Evolutionary conservation across 2,888 invertebrate species (phyloP).

Genomic region (Pterostichus niger): DNA sequence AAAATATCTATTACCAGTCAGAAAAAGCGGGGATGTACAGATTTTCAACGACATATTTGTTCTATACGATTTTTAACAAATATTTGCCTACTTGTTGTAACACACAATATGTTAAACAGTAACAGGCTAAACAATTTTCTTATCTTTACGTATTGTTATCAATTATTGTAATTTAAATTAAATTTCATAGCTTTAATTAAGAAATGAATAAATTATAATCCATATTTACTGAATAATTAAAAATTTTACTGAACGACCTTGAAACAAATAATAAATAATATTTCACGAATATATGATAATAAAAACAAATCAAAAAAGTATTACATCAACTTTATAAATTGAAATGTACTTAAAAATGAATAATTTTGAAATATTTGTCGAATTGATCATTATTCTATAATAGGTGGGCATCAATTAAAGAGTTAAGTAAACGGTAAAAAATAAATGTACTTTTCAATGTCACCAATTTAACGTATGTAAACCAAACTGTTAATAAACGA

Average conservation of each 20-base stretch:
- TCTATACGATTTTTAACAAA: conserved; percentile 15
- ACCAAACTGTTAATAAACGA: conserved; percentile 71
- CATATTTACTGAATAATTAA: conserved; percentile 47
- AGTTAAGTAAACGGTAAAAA: conserved; percentile 65
- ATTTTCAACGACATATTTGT: not conserved
- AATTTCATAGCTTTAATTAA: conserved; percentile 25
- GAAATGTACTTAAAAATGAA: conserved; percentile 12
- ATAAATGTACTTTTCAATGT: conserved; percentile 72
- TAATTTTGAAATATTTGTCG: conserved; percentile 17
- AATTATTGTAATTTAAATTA: conserved; percentile 32
- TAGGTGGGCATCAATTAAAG: conserved; percentile 60
- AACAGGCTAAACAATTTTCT: conserved; percentile 32
- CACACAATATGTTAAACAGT: conserved; percentile 15
- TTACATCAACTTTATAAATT: conserved; percentile 45
- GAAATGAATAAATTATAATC: conserved; percentile 47
- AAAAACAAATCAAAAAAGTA: conserved; percentile 51
- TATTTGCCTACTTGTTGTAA: conserved; percentile 19
- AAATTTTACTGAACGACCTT: conserved; percentile 49
- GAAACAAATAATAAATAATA: conserved; percentile 44
- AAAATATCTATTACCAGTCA: not conserved
- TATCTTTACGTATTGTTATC: conserved; percentile 51
- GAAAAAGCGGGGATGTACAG: conserved; percentile 30
- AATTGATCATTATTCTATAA: conserved; percentile 40
- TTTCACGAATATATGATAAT: conserved; percentile 37
- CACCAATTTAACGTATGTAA: conserved; percentile 70